Evolutionary conservation across 2,888 invertebrate species (phyloP), one percentile per base, ranked within the genome.

Genomic region (Lasioglossum marginatum): DNA sequence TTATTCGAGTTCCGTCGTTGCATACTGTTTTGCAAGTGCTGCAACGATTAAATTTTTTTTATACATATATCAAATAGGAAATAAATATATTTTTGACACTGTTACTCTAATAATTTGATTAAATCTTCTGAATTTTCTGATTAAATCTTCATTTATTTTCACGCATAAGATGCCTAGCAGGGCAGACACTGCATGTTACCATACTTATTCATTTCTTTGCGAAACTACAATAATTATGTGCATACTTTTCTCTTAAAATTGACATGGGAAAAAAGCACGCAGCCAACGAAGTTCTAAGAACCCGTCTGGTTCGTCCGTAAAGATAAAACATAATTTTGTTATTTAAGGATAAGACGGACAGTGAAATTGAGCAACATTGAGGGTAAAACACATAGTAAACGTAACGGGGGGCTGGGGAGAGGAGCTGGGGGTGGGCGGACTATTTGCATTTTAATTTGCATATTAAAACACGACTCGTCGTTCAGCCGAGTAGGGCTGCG

Each of bases 391-490:
- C 10, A 19, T 31, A 52, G 60, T 0, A 23, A 52, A 52, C 34
- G 45, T 34, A 23, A 23, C 37, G 23, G 31, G 31, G n/a, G n/a
- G n/a, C n/a, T n/a, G 48, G 37, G 34, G 5, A n/a, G 34, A 52
- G 75, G 70, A 73, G 77, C 78, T 77, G 81, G 79, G 85, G 81
- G 85, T 86, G 83, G 85, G 86, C 89, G 88, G 90, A 91, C 90
- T 92, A 94, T 94, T 94, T 93, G 93, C 94, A 94, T 94, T 94
- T 94, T 93, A 94, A 94, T 94, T 94, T 94, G 93, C 94, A 94
- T 94, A 94, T 94, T 93, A 93, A 94, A 94, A 92, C 92, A 92
- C 90, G 90, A 86, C 91, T 93, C 92, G 93, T 92, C 92, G 91
- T 93, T 94, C 92, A 90, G 89, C 77, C 86, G 89, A 85, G 90